Evolutionary conservation across 1,140 invertebrate species (phyloP).

Genomic region (Scaptodrosophila lebanonensis): DNA sequence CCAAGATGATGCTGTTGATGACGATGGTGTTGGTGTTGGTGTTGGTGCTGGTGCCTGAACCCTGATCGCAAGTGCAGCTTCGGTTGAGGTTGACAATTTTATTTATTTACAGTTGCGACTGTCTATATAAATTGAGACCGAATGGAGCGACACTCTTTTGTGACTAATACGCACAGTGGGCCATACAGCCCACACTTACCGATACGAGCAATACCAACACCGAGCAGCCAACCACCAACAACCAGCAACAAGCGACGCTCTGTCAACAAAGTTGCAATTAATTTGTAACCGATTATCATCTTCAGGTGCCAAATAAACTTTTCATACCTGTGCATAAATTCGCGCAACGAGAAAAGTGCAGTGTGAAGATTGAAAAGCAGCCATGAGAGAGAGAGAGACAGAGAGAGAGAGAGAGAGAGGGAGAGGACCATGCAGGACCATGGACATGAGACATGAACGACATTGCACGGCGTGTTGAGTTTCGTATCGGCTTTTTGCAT

Average conservation of each 20-base stretch:
- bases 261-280: conserved; percentile 77
- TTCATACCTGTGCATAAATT: conserved; percentile 53
- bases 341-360: conserved; percentile 2
- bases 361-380: conserved; percentile 11
- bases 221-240: too few species aligned
- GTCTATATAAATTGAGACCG: conserved; percentile 71
- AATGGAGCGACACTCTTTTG: conserved; percentile 18
- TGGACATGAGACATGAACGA: background rate
- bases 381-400: too few species aligned
- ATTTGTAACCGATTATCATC: conserved; percentile 77
- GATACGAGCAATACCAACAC: too few species aligned
- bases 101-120: conserved; percentile 73
- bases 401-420: too few species aligned
- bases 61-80: conserved; percentile 45
- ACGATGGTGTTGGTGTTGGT: too few species aligned
- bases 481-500: too few species aligned
- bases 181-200: too few species aligned
- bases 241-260: conserved; percentile 51
- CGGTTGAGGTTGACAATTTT: conserved; percentile 75
- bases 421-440: background rate
- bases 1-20: too few species aligned
- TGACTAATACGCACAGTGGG: conserved; percentile 6
- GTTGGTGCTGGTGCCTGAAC: too few species aligned
- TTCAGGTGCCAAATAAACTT: conserved; percentile 77
- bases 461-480: conserved; percentile 49